A percentile compares a stretch with the other conserved stretches of the same genome.
phyloP scores from a whole-genome alignment of 2,888 invertebrate genomes.

The Sesia bembeciformis region DNA sequence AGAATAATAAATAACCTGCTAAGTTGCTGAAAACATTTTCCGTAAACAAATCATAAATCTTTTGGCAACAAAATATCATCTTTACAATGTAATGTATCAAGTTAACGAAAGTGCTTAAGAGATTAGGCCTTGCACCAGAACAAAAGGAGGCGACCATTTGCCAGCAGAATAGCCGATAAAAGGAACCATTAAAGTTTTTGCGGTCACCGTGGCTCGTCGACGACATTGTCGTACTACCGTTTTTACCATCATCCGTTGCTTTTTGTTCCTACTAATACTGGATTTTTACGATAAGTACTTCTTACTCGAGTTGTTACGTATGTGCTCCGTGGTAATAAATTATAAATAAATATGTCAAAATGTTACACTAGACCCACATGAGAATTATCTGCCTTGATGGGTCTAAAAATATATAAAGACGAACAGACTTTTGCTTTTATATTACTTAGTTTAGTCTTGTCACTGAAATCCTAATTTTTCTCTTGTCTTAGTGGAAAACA shows the following conservation, averaged over 20 bases:
- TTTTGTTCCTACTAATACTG: not conserved
- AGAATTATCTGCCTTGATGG: too few relatives aligned
- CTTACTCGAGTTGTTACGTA: not conserved
- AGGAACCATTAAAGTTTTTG: slow-evolving; percentile 53
- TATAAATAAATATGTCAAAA: too few relatives aligned
- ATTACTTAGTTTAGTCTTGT: too few relatives aligned
- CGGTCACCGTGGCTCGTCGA: slow-evolving; percentile 27
- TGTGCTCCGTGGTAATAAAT: too few relatives aligned
- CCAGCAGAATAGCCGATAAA: slow-evolving; percentile 49
- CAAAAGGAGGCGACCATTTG: slow-evolving; percentile 38
- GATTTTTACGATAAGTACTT: not conserved
- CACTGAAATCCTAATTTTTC: too few relatives aligned
- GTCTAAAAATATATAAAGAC: too few relatives aligned
- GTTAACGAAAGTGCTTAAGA: slow-evolving; percentile 28
- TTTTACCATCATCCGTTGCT: slow-evolving; percentile 23
- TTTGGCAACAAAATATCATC: not conserved
- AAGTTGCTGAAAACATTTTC: too few relatives aligned
- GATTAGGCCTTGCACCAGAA: slow-evolving; percentile 30
- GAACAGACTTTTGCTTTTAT: too few relatives aligned
- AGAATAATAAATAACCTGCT: too few relatives aligned
- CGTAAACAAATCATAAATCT: too few relatives aligned
- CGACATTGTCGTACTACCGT: slow-evolving; percentile 34
- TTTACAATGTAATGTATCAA: slow-evolving; percentile 6
- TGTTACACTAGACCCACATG: too few relatives aligned
- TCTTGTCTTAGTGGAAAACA: too few relatives aligned